Conservation (phyloP, 1,140 invertebrate genomes). For the Lamellibrachia luymesi region DNA sequence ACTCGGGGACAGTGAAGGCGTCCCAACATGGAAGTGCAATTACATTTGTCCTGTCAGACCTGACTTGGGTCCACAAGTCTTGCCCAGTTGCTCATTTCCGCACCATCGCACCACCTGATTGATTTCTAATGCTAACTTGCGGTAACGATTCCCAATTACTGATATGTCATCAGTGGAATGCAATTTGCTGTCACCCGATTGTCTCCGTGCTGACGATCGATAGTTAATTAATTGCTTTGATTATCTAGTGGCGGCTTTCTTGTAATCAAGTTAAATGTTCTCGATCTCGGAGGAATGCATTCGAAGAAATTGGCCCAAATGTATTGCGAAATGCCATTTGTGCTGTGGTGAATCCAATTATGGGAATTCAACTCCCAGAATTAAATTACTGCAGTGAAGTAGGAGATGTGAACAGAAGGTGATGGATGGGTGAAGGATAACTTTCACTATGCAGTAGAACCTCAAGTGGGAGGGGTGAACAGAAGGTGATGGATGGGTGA, state of each 20-base stretch:
- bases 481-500: no score
- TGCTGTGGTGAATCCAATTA: neutral
- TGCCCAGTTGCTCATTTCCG: neutral
- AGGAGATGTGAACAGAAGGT: neutral
- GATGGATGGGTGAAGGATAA: neutral
- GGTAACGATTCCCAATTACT: neutral
- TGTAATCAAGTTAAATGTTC: neutral
- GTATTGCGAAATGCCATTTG: neutral
- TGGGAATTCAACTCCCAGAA: neutral
- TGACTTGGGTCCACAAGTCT: neutral
- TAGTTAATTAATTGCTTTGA: slow-evolving; percentile 1
- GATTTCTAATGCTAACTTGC: neutral
- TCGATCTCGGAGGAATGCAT: neutral
- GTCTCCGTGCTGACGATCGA: neutral
- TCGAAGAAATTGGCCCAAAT: neutral
- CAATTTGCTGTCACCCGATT: neutral
- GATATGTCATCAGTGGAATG: neutral
- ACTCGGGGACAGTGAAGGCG: neutral
- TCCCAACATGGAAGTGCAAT: neutral
- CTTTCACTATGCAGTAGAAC: neutral
- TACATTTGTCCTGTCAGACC: neutral
- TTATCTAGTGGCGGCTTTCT: neutral
- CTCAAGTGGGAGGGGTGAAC: neutral
- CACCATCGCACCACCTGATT: neutral
- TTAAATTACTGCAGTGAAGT: neutral